A percentile compares a stretch with the other conserved stretches of the same genome.
phyloP scores from a whole-genome alignment of 2,797 vertebrate species.

The Harpagifer antarcticus region DNA sequence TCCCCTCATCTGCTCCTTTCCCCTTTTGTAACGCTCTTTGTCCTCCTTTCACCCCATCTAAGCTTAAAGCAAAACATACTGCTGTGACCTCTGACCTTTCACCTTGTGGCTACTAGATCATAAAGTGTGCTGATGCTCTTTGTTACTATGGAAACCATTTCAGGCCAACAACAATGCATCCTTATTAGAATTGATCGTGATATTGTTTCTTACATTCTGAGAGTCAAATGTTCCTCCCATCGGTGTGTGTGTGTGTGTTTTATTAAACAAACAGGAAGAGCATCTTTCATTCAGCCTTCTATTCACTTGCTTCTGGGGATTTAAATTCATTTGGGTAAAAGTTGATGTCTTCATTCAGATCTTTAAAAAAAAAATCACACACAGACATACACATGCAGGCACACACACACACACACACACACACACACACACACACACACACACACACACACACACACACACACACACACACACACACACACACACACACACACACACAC shows the following conservation, averaged over 20 bases:
- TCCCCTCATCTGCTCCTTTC: no score
- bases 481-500: not conserved
- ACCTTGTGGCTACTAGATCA: not conserved
- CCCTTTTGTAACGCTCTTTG: no score
- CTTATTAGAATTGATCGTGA: no score
- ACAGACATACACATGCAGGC: not conserved
- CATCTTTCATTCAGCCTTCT: not conserved
- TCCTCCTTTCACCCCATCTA: not conserved
- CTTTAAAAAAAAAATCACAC: not conserved
- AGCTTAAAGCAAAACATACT: not conserved
- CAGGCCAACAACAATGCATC: not conserved
- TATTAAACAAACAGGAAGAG: not conserved
- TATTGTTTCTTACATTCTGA: no score
- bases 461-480: no score
- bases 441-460: not conserved
- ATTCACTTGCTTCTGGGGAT: not conserved
- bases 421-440: not conserved
- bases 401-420: no score
- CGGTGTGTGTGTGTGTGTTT: no score
- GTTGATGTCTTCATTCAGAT: slow-evolving; percentile 31
- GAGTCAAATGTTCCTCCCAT: not conserved
- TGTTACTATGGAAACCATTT: slow-evolving; percentile 30
- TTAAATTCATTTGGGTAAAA: not conserved
- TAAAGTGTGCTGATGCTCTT: slow-evolving; percentile 1
- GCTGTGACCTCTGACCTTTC: slow-evolving; percentile 25